Base-by-base conservation (phyloP, 2,797 vertebrate species). In the Halcyon chelicuti region DNA sequence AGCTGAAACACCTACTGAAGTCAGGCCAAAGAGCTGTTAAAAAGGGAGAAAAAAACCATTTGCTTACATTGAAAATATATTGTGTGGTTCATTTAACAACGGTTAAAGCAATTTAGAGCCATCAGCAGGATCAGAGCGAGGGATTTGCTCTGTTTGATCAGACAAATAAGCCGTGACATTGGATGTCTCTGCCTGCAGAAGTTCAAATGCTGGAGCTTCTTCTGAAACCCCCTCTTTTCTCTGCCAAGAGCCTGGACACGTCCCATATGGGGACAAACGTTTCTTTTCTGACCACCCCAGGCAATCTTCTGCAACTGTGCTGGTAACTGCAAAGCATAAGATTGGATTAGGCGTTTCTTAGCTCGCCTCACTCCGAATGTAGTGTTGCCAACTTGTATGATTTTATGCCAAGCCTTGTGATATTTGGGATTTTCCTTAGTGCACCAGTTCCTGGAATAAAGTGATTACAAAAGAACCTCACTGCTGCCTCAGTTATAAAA, bases 91-190 rank as follows among this genome's bases (percentile, higher is more conserved):
- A 94, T 94, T 94, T 93, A 88, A 94, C 94, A 93, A 91, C 1
- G 12, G 89, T 86, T 90, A 81, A 57, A 93, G 89, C 86, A 90
- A 88, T 94, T 96, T 28, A 39, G 79, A 90, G 88, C 66, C 93
- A 93, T 92, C 94, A 85, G 79, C 58, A 7, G 95, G 89, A 96
- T 95, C 93, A 93, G 91, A 96, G 78, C 0, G 3, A 62, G 82
- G 76, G 94, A 90, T 95, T 96, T 95, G 82, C 78, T 92, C 81
- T 72, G 89, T 91, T 92, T 95, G 93, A 95, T 94, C 85, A 94
- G 65, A 16, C 87, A 96, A 94, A 96, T 86, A 74, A 92, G 73
- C 78, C 51, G 0, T 86, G 87, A 92, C 10, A 3, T 60, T 51
- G 57, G 76, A 68, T 52, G 67, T 31, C 57, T 76, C n/a, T 85